phyloP scores from a whole-genome alignment of 2,113 vertebrate genomes.

The Camelus dromedarius region DNA sequence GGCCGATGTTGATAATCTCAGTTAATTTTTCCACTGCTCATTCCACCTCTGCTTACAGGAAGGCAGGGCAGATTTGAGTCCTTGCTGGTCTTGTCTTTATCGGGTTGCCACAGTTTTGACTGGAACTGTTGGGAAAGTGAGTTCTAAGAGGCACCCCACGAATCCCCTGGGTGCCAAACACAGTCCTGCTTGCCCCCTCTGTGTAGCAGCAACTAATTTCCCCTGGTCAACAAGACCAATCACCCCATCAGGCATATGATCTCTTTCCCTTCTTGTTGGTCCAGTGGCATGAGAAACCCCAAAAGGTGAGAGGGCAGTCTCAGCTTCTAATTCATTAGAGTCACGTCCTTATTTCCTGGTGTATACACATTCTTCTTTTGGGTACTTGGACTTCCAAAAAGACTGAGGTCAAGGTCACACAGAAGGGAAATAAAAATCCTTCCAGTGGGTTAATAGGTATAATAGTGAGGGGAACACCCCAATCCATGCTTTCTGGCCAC shows the following conservation, averaged over 20 bases:
- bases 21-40: background rate
- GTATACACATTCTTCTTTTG: background rate
- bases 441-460: background rate
- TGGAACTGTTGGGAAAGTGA: background rate
- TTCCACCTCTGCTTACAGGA: background rate
- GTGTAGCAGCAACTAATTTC: background rate
- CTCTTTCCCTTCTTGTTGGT: background rate
- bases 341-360: background rate
- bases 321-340: background rate
- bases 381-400: background rate
- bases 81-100: background rate
- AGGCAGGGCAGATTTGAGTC: background rate
- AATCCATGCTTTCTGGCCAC: background rate
- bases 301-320: background rate
- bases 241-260: background rate
- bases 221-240: background rate
- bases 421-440: background rate
- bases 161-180: background rate
- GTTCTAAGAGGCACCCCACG: background rate
- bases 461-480: background rate
- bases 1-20: background rate
- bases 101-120: background rate
- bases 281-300: background rate
- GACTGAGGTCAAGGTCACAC: background rate
- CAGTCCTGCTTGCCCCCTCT: background rate